Base-by-base conservation (phyloP, 2,797 vertebrate genomes). In the Paramormyrops hopkinsi region DNA sequence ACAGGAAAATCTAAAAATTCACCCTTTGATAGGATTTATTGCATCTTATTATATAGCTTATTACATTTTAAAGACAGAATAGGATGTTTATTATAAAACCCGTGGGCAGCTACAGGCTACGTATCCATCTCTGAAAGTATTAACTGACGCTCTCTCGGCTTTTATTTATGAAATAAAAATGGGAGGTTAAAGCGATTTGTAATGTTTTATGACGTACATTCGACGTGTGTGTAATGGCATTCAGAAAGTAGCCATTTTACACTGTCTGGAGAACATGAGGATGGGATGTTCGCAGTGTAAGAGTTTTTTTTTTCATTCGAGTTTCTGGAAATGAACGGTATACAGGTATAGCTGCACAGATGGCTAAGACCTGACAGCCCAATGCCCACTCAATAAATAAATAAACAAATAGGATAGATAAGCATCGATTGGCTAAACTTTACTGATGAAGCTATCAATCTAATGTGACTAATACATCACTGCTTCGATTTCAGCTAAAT, bases 401-500 rank as follows among this genome's bases (percentile, higher is more conserved):
- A 82, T 82, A 82, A 82, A 82, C 17, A 82, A 82, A 44, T 51
- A n/a, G 48, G n/a, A 85, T 12, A 85, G 83, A 94, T 94, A 50
- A 82, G 90, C 93, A 95, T 95, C 96, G 96, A 97, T 96, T 96
- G 96, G 96, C 94, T 94, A 33, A 91, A 91, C 90, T 94, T 92
- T 93, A 94, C 93, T 94, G 96, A 97, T 96, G 95, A 95, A 97
- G 96, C 95, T 96, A 96, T 97, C 96, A 96, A 94, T 91, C 90
- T 88, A 88, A 88, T 88, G 92, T 90, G 86, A 56, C 56, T 73
- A 89, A 44, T 41, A 79, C 73, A 44, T 44, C 73, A 82, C 19
- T n/a, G 76, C 17, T 82, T 82, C 41, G 76, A 82, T 82, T 82
- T 82, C 41, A 22, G 14, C 41, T 82, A 41, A 76, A 76, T 37